Evolutionary conservation across 2,113 vertebrate species (phyloP).

Genomic region (Oreochromis spilurus): DNA sequence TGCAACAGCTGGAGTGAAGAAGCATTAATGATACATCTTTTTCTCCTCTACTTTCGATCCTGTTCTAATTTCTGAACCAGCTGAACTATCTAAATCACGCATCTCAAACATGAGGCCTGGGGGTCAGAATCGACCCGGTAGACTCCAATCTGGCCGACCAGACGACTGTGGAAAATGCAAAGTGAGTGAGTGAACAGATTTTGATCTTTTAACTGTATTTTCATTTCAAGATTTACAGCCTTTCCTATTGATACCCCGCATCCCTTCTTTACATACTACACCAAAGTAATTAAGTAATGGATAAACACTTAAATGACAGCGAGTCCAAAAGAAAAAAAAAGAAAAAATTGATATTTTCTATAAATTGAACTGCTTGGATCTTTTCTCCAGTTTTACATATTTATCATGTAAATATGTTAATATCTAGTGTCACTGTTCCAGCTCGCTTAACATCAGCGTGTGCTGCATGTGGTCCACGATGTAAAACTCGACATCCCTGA

Average conservation of each 20-base stretch:
- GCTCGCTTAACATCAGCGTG: not conserved
- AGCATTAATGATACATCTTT: not conserved
- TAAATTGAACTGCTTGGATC: not conserved
- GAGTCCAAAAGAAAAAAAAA: not conserved
- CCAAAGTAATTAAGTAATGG: not conserved
- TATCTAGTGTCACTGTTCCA: not conserved
- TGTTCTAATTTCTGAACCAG: not conserved
- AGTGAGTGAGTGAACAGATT: not conserved
- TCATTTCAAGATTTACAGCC: not conserved
- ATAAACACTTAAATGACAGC: not conserved
- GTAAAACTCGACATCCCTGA: not conserved
- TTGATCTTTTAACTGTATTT: no score
- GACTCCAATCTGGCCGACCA: not conserved
- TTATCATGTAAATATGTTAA: not conserved
- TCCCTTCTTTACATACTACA: not conserved
- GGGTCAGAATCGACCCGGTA: not conserved
- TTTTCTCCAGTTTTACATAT: not conserved
- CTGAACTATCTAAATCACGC: not conserved
- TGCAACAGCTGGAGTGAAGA: not conserved
- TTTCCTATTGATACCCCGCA: not conserved
- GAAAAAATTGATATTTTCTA: fast-evolving
- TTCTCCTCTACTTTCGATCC: not conserved
- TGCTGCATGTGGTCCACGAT: not conserved
- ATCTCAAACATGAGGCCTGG: not conserved
- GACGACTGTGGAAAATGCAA: not conserved